Evolutionary conservation across 1,140 invertebrate genomes (phyloP).

Genomic region (Zaprionus ornatus): DNA sequence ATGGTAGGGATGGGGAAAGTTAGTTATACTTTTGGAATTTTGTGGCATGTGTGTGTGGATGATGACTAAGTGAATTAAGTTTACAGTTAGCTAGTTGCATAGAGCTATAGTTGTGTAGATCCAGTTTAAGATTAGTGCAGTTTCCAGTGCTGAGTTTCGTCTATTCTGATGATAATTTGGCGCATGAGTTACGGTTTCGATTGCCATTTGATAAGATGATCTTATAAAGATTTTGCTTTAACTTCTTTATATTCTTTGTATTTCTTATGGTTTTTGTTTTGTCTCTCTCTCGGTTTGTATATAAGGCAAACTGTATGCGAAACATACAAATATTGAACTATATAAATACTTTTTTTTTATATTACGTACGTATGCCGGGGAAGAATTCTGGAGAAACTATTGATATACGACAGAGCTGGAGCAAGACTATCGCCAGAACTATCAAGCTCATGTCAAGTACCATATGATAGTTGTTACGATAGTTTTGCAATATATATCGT

Average conservation of each 20-base stretch:
- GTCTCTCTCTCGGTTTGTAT: slow-evolving; percentile 68
- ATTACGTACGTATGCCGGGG: slow-evolving; percentile 59
- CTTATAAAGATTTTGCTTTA: slow-evolving; percentile 30
- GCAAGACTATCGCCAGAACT: background rate
- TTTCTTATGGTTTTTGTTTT: slow-evolving; percentile 1
- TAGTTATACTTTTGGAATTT: slow-evolving; percentile 41
- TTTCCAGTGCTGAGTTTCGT: slow-evolving; percentile 36
- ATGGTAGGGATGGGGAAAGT: background rate
- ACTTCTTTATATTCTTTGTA: slow-evolving; percentile 11
- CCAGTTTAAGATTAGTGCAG: slow-evolving; percentile 23
- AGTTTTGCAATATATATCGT: slow-evolving; percentile 5
- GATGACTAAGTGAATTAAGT: slow-evolving; percentile 25
- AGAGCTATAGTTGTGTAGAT: slow-evolving; percentile 21
- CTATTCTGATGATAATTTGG: slow-evolving; percentile 48
- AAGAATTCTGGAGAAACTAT: slow-evolving; percentile 63
- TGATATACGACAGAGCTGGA: slow-evolving; percentile 3
- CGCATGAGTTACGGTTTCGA: slow-evolving; percentile 51
- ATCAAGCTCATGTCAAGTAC: background rate
- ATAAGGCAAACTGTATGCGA: slow-evolving; percentile 81
- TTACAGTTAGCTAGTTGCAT: slow-evolving; percentile 21
- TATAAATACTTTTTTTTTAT: slow-evolving; percentile 71
- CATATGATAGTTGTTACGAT: background rate
- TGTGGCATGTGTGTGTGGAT: background rate
- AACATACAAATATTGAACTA: slow-evolving; percentile 77
- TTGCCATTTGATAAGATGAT: slow-evolving; percentile 41